phyloP scores from a whole-genome alignment of 1,140 invertebrate species.

The Procambarus virginalis region DNA sequence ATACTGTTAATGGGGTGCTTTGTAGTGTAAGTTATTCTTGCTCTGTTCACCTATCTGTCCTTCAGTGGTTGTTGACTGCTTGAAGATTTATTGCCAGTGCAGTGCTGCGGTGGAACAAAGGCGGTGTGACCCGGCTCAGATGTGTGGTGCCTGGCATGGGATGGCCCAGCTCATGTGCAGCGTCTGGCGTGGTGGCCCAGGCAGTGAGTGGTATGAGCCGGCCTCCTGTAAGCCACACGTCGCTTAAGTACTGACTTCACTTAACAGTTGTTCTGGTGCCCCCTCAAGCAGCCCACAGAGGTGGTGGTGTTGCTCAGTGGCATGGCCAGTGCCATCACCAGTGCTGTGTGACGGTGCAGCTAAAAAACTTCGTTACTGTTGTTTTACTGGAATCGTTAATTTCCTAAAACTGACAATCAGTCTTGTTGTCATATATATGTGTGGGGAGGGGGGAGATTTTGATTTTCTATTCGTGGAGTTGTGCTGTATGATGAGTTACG shows the following conservation, averaged over 20 bases:
- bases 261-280: conserved; percentile 15
- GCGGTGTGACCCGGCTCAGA: conserved; percentile 23
- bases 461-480: conserved; percentile 11
- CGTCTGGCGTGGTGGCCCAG: conserved; percentile 7
- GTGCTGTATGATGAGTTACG: conserved; percentile 8
- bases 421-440: conserved; percentile 37
- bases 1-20: conserved; percentile 67
- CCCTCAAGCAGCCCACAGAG: conserved; percentile 6
- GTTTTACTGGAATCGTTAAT: conserved; percentile 41
- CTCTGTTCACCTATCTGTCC: conserved; percentile 58
- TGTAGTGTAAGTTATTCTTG: conserved; percentile 66
- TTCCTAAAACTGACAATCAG: conserved; percentile 61
- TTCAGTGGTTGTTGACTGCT: conserved; percentile 68
- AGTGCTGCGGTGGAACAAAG: conserved; percentile 46
- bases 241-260: conserved; percentile 12
- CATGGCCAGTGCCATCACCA: conserved; percentile 5
- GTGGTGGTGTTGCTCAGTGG: neutral
- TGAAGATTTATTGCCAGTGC: conserved; percentile 56
- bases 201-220: conserved; percentile 24
- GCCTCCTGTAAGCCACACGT: conserved; percentile 17
- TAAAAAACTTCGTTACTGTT: conserved; percentile 46
- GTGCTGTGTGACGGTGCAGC: conserved; percentile 52
- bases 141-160: conserved; percentile 7
- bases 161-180: conserved; percentile 10
- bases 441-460: conserved; percentile 12